A percentile compares a stretch with the other conserved stretches of the same genome.
Conservation (phyloP, 2,113 vertebrate genomes). For the human (Homo sapiens) region GRCh38 chr3:73031501-73032000, state of each 20-base stretch:
- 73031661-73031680: not conserved
- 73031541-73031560: not conserved
- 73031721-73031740: not conserved
- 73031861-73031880: not conserved
- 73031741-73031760: not conserved
- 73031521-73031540: too few relatives aligned
- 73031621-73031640: not conserved
- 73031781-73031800: not conserved
- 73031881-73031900: not conserved
- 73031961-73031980: not conserved
- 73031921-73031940: not conserved
- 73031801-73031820: not conserved
- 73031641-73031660: not conserved
- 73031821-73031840: not conserved
- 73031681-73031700: not conserved
- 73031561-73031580: not conserved
- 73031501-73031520: too few relatives aligned
- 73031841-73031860: not conserved
- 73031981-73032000: not conserved
- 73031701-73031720: not conserved
- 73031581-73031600: not conserved
- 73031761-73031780: not conserved
- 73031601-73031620: not conserved
- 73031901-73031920: constrained; percentile 1
- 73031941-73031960: not conserved